A percentile compares a stretch with the other conserved stretches of the same genome.
Conservation (phyloP, 1,140 invertebrate species). For the Pachypsylla venusta region DNA sequence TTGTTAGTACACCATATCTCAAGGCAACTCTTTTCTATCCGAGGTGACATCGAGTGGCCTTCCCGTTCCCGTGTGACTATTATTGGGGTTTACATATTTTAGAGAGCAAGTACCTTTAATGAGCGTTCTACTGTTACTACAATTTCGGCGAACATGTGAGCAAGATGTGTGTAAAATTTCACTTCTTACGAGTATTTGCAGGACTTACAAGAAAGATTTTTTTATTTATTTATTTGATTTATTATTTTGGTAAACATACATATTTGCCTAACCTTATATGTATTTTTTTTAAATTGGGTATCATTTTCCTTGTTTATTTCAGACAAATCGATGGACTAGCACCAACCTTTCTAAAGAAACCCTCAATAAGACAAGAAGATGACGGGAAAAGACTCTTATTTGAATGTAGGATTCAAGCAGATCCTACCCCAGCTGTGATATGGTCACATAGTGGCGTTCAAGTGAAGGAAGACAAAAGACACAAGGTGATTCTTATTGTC, state of each 20-base stretch:
- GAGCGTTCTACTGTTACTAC: too few species aligned
- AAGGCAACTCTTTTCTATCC: too few species aligned
- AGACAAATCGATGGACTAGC: slow-evolving; percentile 94
- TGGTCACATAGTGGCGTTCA: slow-evolving; percentile 80
- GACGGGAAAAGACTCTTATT: slow-evolving; percentile 90
- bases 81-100: too few species aligned
- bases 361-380: slow-evolving; percentile 89
- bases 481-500: slow-evolving; percentile 48
- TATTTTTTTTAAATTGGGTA: too few species aligned
- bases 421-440: slow-evolving; percentile 74
- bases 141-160: too few species aligned
- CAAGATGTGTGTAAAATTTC: too few species aligned
- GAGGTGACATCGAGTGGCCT: too few species aligned
- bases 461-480: slow-evolving; percentile 59
- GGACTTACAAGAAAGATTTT: not conserved
- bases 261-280: not conserved
- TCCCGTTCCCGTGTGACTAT: too few species aligned
- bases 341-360: slow-evolving; percentile 94
- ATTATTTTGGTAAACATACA: not conserved
- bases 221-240: too few species aligned
- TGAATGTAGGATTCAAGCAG: slow-evolving; percentile 88
- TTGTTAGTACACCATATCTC: too few species aligned
- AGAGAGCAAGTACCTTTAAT: too few species aligned
- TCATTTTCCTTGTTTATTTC: slow-evolving; percentile 28
- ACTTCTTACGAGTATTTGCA: too few species aligned